Base-by-base conservation (phyloP, 2,888 invertebrate species). In the Heliothis peltigera region DNA sequence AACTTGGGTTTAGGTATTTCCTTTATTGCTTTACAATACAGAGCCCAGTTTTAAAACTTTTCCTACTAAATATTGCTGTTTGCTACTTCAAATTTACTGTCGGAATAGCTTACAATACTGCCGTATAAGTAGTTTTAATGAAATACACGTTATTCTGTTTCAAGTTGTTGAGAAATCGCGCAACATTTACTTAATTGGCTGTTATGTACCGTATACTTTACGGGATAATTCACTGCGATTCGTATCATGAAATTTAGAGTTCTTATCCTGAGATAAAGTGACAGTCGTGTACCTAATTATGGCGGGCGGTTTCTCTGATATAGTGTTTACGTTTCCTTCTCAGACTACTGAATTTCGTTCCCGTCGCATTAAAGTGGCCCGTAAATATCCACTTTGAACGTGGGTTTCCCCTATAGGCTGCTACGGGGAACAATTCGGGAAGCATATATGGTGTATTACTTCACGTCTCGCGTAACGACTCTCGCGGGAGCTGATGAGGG, bases 341-440 rank as follows among this genome's bases (percentile, higher is more conserved):
- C 28, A 17, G 51, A 22, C 43, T 70, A 22, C 43, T 70, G 21
- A 17, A 46, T 58, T 51, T 53, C 19, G 59, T 73, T 74, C 74
- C 72, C 32, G 46, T 55, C 43, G 69, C 57, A 58, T 74, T 74
- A 73, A 57, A 72, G 57, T 53, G 55, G 39, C 49, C 49, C 69
- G 72, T 73, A 73, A 73, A 73, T 73, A 73, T 69, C 74, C 51
- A 48, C 69, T 73, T 74, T 73, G 60, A 73, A 73, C 75, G 57
- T 48, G 69, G 75, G 73, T 73, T 69, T 54, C 43, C 73, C 73
- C 73, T 25, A 51, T n/a, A 73, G 72, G 54, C 64, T 47, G 56
- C 39, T 74, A 73, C 59, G 68, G 55, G 56, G 73, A 72, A 63
- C 68, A 74, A 74, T 74, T 54, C 57, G 74, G 69, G 39, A 64